A percentile compares a stretch with the other conserved stretches of the same genome.
Conservation (phyloP, 2,888 invertebrate species). For the Frankliniella intonsa region DNA sequence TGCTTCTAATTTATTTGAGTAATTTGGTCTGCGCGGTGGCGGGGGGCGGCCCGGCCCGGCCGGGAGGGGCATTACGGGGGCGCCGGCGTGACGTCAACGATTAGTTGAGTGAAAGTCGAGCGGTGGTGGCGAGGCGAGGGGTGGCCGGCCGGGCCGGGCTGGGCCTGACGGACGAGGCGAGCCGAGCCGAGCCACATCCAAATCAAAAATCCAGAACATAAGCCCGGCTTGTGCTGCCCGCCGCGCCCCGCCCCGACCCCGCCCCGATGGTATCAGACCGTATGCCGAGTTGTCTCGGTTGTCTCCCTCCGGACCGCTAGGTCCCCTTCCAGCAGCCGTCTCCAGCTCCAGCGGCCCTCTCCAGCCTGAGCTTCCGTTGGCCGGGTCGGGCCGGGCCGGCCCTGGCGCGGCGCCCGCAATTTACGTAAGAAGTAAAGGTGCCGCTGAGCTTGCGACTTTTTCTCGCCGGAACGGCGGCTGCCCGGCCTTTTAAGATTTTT, state of each 20-base stretch:
- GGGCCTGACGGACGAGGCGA: slow-evolving; percentile 1
- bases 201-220: no score
- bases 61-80: not conserved
- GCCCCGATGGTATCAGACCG: not conserved
- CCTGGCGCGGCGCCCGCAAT: not conserved
- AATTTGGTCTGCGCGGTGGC: not conserved
- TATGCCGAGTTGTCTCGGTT: no score
- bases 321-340: not conserved
- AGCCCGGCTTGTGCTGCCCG: no score
- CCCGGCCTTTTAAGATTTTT: not conserved
- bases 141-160: not conserved
- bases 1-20: slow-evolving; percentile 2
- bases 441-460: no score
- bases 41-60: no score
- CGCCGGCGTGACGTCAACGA: not conserved
- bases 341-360: not conserved
- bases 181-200: not conserved
- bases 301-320: no score
- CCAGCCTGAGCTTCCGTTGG: not conserved
- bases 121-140: not conserved
- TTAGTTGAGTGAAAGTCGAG: not conserved
- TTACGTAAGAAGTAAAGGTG: no score
- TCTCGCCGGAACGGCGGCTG: no score
- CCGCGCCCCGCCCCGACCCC: not conserved
- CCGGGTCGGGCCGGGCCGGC: not conserved